Evolutionary conservation across 2,888 invertebrate species (phyloP).

Genomic region (Tolmerus cingulatus): DNA sequence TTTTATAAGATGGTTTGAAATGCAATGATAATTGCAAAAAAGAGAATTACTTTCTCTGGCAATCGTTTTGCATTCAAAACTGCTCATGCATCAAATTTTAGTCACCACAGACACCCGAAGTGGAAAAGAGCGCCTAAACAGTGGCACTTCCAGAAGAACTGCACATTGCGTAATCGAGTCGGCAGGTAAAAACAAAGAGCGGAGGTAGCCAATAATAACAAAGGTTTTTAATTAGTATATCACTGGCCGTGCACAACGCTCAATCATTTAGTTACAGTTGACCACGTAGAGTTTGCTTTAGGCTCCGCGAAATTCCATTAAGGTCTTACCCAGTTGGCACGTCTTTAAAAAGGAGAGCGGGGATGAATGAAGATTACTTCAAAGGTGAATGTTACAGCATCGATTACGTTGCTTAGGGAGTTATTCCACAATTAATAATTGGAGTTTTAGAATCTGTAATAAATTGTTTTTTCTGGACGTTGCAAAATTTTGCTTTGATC

Average conservation of each 20-base stretch:
- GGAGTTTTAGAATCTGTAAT: not conserved
- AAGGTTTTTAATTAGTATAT: not conserved
- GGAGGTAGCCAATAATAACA: not conserved
- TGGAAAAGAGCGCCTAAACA: not conserved
- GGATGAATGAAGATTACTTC: not conserved
- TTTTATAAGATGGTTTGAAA: not conserved
- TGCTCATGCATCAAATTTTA: constrained; percentile 11
- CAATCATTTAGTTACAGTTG: not conserved
- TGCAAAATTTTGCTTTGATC: not conserved
- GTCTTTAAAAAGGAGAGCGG: not conserved
- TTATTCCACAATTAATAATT: not conserved
- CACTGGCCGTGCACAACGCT: not conserved
- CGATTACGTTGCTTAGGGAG: not conserved
- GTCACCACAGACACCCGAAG: not conserved
- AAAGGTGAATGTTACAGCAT: not conserved
- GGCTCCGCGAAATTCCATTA: not conserved
- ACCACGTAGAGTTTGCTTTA: not conserved
- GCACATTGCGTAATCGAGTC: not conserved
- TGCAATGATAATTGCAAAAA: not conserved
- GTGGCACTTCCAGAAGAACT: not conserved
- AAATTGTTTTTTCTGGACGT: not conserved
- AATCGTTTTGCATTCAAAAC: not conserved
- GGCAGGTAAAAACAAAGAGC: not conserved
- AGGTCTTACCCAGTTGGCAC: not conserved
- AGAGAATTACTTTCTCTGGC: not conserved